Base-by-base conservation (phyloP, 2,888 invertebrate genomes). In the Leptodirus hochenwartii region DNA sequence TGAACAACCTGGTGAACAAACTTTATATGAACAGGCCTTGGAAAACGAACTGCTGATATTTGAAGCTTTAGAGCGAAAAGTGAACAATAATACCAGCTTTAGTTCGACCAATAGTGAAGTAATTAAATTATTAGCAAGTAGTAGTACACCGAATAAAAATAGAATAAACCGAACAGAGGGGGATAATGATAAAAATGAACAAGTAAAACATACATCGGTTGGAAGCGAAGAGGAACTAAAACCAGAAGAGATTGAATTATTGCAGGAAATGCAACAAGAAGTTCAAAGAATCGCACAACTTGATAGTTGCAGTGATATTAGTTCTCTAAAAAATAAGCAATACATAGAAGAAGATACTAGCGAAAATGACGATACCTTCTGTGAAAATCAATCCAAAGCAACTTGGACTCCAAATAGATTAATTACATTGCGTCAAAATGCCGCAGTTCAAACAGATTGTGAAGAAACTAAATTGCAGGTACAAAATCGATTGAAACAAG, bases 61-160 rank as follows among this genome's bases (percentile, higher is more conserved):
- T 54, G 81, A 85, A 45, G 49, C 76, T 4, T 53, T 85, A 17
- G 84, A 85, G 53, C 66, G 71, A 42, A 75, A 75, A 50, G 74
- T 74, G 44, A 73, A 75, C 4, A 60, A 68, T 23, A 60, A 68
- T 26, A 74, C 75, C 13, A 78, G 76, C 45, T 77, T 82, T 40
- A 69, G 68, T 46, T 54, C 55, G 3, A 52, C 52, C 2, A 54
- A 51, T 40, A 50, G 54, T 1, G 54, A 54, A 35, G 40, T 55
- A 22, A 29, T 51, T 12, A 45, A 46, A 11, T 37, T 55, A 22
- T 36, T 53, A 14, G 38, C 41, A 6, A 49, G 48, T n/a, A n/a
- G n/a, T n/a, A n/a, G n/a, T 28, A 51, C 50, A 4, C 51, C 53
- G 9, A 39, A 35, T 15, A 43, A 42, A 37, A 27, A 23, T 8